phyloP scores from a whole-genome alignment of 2,888 invertebrate genomes.

The Eilema caniola region DNA sequence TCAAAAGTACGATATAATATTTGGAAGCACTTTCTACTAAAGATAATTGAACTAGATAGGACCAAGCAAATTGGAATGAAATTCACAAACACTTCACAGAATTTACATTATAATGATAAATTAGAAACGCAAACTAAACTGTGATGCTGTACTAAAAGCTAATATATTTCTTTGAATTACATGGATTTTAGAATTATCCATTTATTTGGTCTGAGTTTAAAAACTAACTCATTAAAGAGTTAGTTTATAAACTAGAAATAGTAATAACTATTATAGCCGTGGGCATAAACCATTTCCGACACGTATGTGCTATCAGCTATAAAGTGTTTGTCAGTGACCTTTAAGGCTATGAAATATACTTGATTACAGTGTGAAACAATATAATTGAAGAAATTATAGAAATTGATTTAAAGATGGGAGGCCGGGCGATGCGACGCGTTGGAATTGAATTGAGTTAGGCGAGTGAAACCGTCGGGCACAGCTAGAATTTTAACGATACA shows the following conservation, averaged over 20 bases:
- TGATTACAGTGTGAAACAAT: neutral
- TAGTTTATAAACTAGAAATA: too few species aligned
- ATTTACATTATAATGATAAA: neutral
- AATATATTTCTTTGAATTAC: neutral
- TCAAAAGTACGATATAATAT: too few species aligned
- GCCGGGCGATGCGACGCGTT: too few species aligned
- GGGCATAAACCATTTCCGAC: neutral
- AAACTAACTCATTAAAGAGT: too few species aligned
- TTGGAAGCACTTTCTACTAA: neutral
- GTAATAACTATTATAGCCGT: neutral
- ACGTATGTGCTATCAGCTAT: neutral
- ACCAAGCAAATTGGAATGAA: slow-evolving; percentile 30
- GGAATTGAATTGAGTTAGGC: too few species aligned
- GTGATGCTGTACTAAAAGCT: neutral
- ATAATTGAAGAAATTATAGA: neutral
- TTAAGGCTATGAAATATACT: neutral
- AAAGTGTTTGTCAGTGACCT: neutral
- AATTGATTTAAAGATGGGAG: neutral
- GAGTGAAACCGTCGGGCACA: too few species aligned
- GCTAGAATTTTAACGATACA: too few species aligned
- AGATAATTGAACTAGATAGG: slow-evolving; percentile 37
- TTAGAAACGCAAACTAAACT: neutral
- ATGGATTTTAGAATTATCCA: neutral
- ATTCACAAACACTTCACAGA: slow-evolving; percentile 32
- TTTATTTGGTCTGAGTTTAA: too few species aligned